Evolutionary conservation across 2,888 invertebrate species (phyloP), one percentile per base, ranked within the genome.

Genomic region (Terebella lapidaria): DNA sequence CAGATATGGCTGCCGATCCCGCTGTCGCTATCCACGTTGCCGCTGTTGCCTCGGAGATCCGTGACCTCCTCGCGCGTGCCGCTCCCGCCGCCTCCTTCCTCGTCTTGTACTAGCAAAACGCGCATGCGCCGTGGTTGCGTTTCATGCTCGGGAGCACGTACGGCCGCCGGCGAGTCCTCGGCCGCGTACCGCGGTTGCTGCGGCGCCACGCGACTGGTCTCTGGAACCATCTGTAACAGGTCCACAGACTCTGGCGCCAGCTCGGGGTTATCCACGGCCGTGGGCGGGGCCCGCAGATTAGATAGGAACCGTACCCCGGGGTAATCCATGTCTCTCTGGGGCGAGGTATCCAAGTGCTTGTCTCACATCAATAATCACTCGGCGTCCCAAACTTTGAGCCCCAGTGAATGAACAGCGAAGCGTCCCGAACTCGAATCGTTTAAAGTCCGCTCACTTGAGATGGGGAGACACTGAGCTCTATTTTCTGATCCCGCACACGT

Each of bases 161-260:
- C n/a, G 5, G 49, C n/a, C 15, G 5, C 49, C 18, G 15, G 10
- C 5, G 15, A 15, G 49, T 49, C 35, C 10, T 35, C 10, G 10
- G 18, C 18, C 10, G 35, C 35, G 35, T 10, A 10, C 35, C 18
- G 35, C 5, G 49, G 5, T 5, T 5, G 5, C 18, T 5, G 10
- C 24, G 49, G 15, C 15, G 4, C 27, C 15, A 22, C 5, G 10
- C 53, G 26, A 10, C 10, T 22, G 15, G 53, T 22, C 10, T 53
- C 53, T 28, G 53, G 53, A 15, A 53, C 29, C 53, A 53, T 53
- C 27, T 28, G 53, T 15, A 53, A 28, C 53, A 53, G 53, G 53
- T 53, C 53, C 27, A 53, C 53, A 10, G 27, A 27, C 53, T 53
- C 53, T 24, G 5, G 10, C 5, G 10, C 18, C 10, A 49, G 18